Evolutionary conservation across 2,888 invertebrate genomes (phyloP).

Genomic region (Ommatoiulus sabulosus): DNA sequence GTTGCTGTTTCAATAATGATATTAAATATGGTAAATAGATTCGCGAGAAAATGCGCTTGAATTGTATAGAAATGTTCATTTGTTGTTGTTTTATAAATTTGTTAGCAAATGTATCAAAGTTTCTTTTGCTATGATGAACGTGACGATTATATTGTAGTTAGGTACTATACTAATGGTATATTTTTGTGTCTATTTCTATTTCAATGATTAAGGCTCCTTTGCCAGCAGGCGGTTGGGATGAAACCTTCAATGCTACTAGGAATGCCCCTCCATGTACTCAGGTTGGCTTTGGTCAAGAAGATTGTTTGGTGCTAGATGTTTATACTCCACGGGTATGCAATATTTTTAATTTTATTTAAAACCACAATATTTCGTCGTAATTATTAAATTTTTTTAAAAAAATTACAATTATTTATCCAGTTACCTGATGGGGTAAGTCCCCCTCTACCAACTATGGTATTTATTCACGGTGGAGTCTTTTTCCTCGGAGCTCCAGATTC

Average conservation of each 20-base stretch:
- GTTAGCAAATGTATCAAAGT: background rate
- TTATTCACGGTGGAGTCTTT: conserved; percentile 54
- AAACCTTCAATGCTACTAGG: conserved; percentile 11
- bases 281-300: conserved; percentile 58
- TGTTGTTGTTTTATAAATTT: too few relatives aligned
- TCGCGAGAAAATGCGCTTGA: background rate
- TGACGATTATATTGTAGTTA: too few relatives aligned
- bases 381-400: background rate
- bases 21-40: background rate
- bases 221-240: conserved; percentile 32
- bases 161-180: background rate
- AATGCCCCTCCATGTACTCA: background rate
- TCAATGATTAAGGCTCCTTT: conserved; percentile 43
- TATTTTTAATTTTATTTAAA: background rate
- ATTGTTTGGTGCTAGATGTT: conserved; percentile 61
- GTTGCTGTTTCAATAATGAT: background rate
- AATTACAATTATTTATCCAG: background rate
- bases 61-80: background rate
- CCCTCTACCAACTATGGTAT: conserved; percentile 42
- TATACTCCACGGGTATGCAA: conserved; percentile 59
- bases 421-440: background rate
- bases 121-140: too few relatives aligned
- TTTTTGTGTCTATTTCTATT: background rate
- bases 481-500: background rate
- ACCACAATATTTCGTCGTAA: background rate